A percentile compares a stretch with the other conserved stretches of the same genome.
Conservation (phyloP, 2,888 invertebrate genomes). For the Cephonodes hylas region DNA sequence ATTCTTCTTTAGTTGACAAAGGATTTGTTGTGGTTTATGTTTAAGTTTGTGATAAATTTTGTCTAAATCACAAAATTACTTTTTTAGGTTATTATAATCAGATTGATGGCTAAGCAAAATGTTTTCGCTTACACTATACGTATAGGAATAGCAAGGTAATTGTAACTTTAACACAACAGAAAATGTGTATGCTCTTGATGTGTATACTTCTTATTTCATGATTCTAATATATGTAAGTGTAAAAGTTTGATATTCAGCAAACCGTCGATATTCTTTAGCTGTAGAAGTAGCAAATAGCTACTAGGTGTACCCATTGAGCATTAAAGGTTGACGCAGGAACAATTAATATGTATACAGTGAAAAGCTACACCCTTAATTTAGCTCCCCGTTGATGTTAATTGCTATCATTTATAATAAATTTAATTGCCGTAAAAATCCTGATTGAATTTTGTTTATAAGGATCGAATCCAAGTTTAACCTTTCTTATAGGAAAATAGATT, state of each 20-base stretch:
- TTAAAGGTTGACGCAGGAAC: conserved; percentile 77
- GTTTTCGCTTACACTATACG: too few relatives aligned
- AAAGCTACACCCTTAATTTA: conserved; percentile 9
- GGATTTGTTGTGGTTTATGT: too few relatives aligned
- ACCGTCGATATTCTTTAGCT: conserved; percentile 69
- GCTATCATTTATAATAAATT: not conserved
- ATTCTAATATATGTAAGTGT: conserved; percentile 10
- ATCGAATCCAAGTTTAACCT: not conserved
- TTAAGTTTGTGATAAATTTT: too few relatives aligned
- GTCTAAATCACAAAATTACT: not conserved
- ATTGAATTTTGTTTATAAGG: not conserved
- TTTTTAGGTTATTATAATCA: too few relatives aligned
- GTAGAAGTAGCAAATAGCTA: too few relatives aligned
- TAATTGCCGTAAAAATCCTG: not conserved
- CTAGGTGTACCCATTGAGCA: conserved; percentile 42
- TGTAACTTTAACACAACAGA: too few relatives aligned
- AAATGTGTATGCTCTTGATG: too few relatives aligned
- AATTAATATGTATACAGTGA: conserved; percentile 41
- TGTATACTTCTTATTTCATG: not conserved
- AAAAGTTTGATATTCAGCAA: conserved; percentile 55
- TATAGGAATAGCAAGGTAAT: too few relatives aligned
- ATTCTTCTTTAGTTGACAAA: not conserved
- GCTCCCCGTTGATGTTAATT: not conserved
- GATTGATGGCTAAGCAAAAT: too few relatives aligned
- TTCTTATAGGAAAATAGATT: not conserved